Percentiles rank a stretch among this genome's conserved stretches.
These are phyloP conservation scores for Sebastes schlegelii DNA, from an alignment of 2,113 vertebrate genomes.

Conservation along the genomic window DNA sequence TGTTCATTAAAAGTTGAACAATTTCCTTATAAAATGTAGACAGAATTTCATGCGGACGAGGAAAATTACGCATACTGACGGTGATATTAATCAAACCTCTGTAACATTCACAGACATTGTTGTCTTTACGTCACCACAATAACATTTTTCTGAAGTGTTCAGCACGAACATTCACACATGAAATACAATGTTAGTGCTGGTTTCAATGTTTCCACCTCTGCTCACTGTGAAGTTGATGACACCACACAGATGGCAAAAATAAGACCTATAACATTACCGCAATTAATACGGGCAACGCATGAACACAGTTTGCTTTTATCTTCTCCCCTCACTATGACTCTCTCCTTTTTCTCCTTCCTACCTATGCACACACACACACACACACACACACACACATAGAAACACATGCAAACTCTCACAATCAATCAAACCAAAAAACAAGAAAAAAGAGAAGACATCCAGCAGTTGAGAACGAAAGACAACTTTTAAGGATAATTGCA, in stretches of 20 bases:
- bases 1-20: conserved; percentile 77
- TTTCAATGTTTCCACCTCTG: background rate
- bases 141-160: background rate
- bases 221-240: background rate
- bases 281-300: background rate
- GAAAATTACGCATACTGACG: conserved; percentile 28
- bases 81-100: background rate
- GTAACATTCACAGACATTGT: background rate
- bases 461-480: too few species aligned
- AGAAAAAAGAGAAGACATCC: too few species aligned
- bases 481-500: background rate
- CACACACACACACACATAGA: too few species aligned
- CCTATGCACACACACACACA: background rate
- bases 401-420: too few species aligned
- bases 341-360: background rate
- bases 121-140: background rate
- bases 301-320: background rate
- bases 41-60: conserved; percentile 31
- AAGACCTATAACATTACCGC: background rate
- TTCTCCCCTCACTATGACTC: background rate
- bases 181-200: background rate
- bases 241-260: background rate
- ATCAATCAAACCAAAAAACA: too few species aligned
- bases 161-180: background rate
- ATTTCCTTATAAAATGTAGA: conserved; percentile 58